These are phyloP conservation scores for Idris sp. DNA, from an alignment of 1,140 invertebrate species.

Conservation along the genomic window DNA sequence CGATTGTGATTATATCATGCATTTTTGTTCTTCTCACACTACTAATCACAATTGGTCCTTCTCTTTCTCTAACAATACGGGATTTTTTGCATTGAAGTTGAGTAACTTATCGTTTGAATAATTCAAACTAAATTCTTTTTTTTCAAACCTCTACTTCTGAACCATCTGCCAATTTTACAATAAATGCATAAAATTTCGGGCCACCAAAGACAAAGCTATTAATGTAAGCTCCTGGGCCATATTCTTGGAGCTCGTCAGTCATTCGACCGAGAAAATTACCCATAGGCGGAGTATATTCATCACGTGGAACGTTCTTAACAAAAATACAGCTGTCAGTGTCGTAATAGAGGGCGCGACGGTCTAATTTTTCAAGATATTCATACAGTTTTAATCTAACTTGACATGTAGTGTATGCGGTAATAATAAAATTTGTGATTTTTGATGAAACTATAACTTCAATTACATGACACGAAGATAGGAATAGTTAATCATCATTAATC, in stretches of 20 bases:
- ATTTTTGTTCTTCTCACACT: background rate
- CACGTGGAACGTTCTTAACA: background rate
- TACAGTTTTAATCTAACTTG: no score
- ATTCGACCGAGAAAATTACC: slow-evolving; percentile 4
- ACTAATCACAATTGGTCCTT: background rate
- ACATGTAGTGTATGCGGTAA: no score
- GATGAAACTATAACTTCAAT: background rate
- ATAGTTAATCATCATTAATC: background rate
- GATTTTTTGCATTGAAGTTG: background rate
- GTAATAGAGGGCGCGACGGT: background rate
- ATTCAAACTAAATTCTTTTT: background rate
- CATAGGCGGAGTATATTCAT: background rate
- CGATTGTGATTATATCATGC: background rate
- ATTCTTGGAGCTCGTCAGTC: background rate
- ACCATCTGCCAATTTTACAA: background rate
- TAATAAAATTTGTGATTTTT: no score
- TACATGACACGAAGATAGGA: background rate
- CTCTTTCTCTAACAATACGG: background rate
- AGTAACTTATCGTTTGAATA: background rate
- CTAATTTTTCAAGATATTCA: no score
- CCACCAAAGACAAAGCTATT: background rate
- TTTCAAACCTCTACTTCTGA: background rate
- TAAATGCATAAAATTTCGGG: slow-evolving; percentile 1
- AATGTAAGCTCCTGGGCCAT: background rate
- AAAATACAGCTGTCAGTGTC: background rate